Evolutionary conservation across 1,140 invertebrate genomes (phyloP), one percentile per base, ranked within the genome.

Genomic region (Conopomorpha cramerella): DNA sequence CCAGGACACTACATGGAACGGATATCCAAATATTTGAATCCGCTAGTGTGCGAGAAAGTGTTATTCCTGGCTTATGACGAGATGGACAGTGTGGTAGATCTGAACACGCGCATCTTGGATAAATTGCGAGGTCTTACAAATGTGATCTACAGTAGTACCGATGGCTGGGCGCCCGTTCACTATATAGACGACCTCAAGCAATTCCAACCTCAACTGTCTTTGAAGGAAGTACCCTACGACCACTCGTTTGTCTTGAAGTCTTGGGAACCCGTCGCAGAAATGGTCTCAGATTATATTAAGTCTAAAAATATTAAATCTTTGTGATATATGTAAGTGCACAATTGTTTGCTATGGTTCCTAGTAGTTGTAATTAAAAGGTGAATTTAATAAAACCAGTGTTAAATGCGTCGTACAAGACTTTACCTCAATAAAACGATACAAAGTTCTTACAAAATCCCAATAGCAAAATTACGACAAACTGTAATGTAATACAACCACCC

Each of bases 221-320:
- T 71, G 42, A 47, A 39, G 35, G 23, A 51, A 49, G 54, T 64
- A 3, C 31, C 54, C 35, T 43, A 55, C 32, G 50, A 50, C 34
- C 70, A 74, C 47, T 49, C 56, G 32, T 74, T 72, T 60, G 61
- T 74, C 13, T 43, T 74, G 14, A 64, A 61, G 53, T 68, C 61
- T 16, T 68, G 67, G 14, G 41, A 58, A 35, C n/a, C 14, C 28
- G 46, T 70, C 31, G 66, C 67, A n/a, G 37, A 43, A 33, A 56
- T 64, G 43, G 63, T 62, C 11, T 38, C 49, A 15, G 46, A 55
- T 12, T 55, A 46, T 49, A 63, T 71, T 13, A 58, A 49, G 23
- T 13, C 26, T 10, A 36, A 18, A 10, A 25, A n/a, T n/a, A n/a
- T n/a, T n/a, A n/a, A n/a, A n/a, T n/a, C n/a, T n/a, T n/a, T n/a